Conservation (phyloP, 2,797 vertebrate species). For the Phyllotis vaccarum region DNA sequence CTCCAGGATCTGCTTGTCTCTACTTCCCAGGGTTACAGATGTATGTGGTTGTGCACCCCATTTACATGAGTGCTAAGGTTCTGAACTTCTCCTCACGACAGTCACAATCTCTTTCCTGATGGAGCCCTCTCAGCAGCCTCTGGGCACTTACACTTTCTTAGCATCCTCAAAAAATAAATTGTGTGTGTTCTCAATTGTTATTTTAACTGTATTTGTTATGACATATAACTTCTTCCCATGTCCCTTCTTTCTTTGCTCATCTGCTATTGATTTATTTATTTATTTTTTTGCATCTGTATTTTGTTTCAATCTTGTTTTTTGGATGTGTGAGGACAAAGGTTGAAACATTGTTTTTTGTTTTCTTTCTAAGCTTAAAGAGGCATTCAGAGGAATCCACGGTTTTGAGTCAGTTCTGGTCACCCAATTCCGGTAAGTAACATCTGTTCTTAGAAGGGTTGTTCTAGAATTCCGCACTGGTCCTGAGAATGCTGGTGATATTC, state of each 20-base stretch:
- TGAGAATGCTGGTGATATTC: neutral
- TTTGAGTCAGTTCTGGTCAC: slow-evolving; percentile 79
- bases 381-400: slow-evolving; percentile 66
- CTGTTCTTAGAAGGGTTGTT: neutral
- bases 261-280: slow-evolving; percentile 6
- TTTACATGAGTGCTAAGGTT: neutral
- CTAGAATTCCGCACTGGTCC: neutral
- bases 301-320: slow-evolving; percentile 15
- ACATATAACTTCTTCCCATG: neutral
- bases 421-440: slow-evolving; percentile 81
- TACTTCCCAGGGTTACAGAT: neutral
- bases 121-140: neutral
- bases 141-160: neutral
- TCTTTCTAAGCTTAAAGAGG: slow-evolving; percentile 76
- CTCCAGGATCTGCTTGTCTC: neutral
- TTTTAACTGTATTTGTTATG: slow-evolving; percentile 25
- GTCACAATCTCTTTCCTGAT: neutral
- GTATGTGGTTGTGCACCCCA: neutral
- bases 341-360: slow-evolving; percentile 50
- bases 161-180: neutral
- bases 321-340: slow-evolving; percentile 20
- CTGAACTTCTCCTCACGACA: neutral
- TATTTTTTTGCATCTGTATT: neutral
- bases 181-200: neutral
- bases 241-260: neutral